Conservation (phyloP, 2,888 invertebrate species). For the Tillus elongatus region DNA sequence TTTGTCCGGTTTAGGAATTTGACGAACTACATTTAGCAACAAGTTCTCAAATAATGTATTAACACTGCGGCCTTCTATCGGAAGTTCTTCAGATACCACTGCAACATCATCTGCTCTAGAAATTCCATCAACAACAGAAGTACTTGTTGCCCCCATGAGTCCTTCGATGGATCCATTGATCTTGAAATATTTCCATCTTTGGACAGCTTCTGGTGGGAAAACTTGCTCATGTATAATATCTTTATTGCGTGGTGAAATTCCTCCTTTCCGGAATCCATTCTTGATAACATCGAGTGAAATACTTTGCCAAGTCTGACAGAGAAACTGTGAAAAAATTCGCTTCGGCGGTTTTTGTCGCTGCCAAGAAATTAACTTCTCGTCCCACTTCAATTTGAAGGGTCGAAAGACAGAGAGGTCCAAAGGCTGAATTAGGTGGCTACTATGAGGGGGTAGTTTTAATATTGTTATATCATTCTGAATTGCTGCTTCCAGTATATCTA, state of each 20-base stretch:
- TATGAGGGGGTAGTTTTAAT: conserved; percentile 30
- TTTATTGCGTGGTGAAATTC: neutral
- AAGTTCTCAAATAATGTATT: too few relatives aligned
- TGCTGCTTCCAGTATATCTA: too few relatives aligned
- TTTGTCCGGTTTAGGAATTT: too few relatives aligned
- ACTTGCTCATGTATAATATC: neutral
- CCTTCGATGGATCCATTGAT: neutral
- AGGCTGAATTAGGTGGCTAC: conserved; percentile 26
- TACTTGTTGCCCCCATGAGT: neutral
- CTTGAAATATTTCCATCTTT: neutral
- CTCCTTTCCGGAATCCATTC: conserved; percentile 2
- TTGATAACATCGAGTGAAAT: conserved; percentile 5
- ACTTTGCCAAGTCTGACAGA: neutral
- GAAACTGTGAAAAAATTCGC: conserved; percentile 5
- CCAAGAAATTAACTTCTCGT: conserved; percentile 11
- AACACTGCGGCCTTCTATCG: too few relatives aligned
- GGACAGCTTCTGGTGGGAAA: too few relatives aligned
- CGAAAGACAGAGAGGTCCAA: conserved; percentile 27
- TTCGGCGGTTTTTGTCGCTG: too few relatives aligned
- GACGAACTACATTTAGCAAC: too few relatives aligned
- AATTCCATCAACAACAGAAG: neutral
- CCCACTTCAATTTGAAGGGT: conserved; percentile 12
- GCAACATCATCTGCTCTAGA: neutral
- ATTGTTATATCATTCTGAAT: too few relatives aligned
- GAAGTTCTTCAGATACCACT: too few relatives aligned